These are phyloP conservation scores for Caenorhabditis sp. DNA, from an alignment of 2,888 invertebrate genomes.

Conservation along the genomic window DNA sequence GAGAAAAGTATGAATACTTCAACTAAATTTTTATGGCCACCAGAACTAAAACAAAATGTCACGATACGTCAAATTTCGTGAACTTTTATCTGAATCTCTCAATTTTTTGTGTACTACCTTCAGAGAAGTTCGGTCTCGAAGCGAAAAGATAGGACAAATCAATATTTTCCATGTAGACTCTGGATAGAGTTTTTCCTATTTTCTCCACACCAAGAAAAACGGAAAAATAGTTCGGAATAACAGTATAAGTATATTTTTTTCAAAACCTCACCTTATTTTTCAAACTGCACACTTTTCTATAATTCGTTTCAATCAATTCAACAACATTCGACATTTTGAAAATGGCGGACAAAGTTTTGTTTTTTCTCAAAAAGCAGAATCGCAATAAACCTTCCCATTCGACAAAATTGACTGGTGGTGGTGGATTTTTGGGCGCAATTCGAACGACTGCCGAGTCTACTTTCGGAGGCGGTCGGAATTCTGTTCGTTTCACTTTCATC, in stretches of 20 bases:
- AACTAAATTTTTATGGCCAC: too few relatives aligned
- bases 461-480: conserved; percentile 97
- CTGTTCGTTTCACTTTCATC: conserved; percentile 89
- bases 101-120: too few relatives aligned
- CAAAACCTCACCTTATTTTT: conserved; percentile 78
- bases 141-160: too few relatives aligned
- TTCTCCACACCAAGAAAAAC: too few relatives aligned
- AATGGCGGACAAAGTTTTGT: conserved; percentile 89
- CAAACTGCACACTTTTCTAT: conserved; percentile 85
- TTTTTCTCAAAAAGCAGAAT: conserved; percentile 92
- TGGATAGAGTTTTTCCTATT: too few relatives aligned
- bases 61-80: too few relatives aligned
- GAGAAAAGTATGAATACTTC: too few relatives aligned
- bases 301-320: conserved; percentile 88
- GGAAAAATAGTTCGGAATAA: background rate
- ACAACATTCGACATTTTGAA: conserved; percentile 80
- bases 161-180: too few relatives aligned
- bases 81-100: too few relatives aligned
- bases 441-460: conserved; percentile 95
- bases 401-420: conserved; percentile 76
- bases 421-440: conserved; percentile 95
- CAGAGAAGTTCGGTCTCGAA: too few relatives aligned
- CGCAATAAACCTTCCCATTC: conserved; percentile 98
- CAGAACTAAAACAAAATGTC: too few relatives aligned
- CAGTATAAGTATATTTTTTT: background rate